A percentile compares a stretch with the other conserved stretches of the same genome.
Conservation (phyloP, 2,113 vertebrate species). For the Apteryx mantelli region DNA sequence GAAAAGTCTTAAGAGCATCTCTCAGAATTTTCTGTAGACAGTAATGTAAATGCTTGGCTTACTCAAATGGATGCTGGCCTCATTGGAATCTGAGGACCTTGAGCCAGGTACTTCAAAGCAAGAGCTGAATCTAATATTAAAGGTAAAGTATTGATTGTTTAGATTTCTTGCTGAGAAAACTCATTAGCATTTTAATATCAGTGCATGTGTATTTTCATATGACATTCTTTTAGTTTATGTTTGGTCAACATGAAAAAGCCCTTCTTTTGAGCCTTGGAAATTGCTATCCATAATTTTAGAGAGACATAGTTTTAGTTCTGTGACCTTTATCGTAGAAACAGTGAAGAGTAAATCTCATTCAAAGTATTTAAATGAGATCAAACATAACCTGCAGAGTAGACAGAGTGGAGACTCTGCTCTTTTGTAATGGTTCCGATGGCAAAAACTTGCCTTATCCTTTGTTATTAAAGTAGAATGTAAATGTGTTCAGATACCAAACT, state of each 20-base stretch:
- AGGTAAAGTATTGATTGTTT: slow-evolving; percentile 57
- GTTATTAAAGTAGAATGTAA: neutral
- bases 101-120: slow-evolving; percentile 43
- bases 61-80: slow-evolving; percentile 25
- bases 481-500: neutral
- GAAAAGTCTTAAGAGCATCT: slow-evolving; percentile 57
- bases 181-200: slow-evolving; percentile 56
- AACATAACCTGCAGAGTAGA: slow-evolving; percentile 47
- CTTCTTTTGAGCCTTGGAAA: slow-evolving; percentile 27
- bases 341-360: slow-evolving; percentile 71
- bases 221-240: slow-evolving; percentile 1
- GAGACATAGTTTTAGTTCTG: slow-evolving; percentile 24
- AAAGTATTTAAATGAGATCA: slow-evolving; percentile 71
- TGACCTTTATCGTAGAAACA: slow-evolving; percentile 64
- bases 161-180: slow-evolving; percentile 61
- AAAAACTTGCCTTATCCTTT: neutral
- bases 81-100: slow-evolving; percentile 22
- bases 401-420: neutral
- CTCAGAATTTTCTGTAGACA: slow-evolving; percentile 51
- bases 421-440: neutral
- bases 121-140: slow-evolving; percentile 46
- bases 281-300: slow-evolving; percentile 58
- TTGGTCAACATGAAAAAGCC: slow-evolving; percentile 48
- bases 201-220: slow-evolving; percentile 10
- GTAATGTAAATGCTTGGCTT: slow-evolving; percentile 49